Evolutionary conservation across 2,888 invertebrate genomes (phyloP).

Genomic region (Polietes domitor): DNA sequence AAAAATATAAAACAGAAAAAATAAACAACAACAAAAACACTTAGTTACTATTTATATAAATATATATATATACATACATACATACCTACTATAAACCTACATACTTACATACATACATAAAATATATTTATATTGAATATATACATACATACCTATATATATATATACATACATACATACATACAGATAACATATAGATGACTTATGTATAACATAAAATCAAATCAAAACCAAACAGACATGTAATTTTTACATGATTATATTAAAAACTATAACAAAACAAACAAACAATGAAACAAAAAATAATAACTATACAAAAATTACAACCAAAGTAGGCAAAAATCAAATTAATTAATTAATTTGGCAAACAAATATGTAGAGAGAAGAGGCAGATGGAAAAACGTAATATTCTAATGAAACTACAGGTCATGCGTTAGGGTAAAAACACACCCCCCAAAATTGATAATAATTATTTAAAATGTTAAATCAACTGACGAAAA

Average conservation of each 20-base stretch:
- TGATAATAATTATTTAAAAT: too few relatives aligned
- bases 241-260: constrained; percentile 67
- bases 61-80: constrained; percentile 65
- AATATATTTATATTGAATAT: constrained; percentile 58
- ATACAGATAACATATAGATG: constrained; percentile 39
- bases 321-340: not conserved
- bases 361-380: not conserved
- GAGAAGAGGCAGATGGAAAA: too few relatives aligned
- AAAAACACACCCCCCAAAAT: too few relatives aligned
- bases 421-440: constrained; percentile 43
- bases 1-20: constrained; percentile 34
- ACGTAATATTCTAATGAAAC: too few relatives aligned
- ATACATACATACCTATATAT: constrained; percentile 28
- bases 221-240: constrained; percentile 45
- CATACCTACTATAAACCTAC: constrained; percentile 56
- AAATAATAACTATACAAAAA: not conserved
- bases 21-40: constrained; percentile 63
- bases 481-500: too few relatives aligned
- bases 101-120: constrained; percentile 61
- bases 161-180: constrained; percentile 37
- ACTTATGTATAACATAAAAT: constrained; percentile 33
- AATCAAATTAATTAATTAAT: not conserved
- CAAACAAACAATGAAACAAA: constrained; percentile 18
- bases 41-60: constrained; percentile 67
- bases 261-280: constrained; percentile 55